Evolutionary conservation across 2,113 vertebrate species (phyloP), one percentile per base, ranked within the genome.

Genomic region (Anthoscopus minutus): DNA sequence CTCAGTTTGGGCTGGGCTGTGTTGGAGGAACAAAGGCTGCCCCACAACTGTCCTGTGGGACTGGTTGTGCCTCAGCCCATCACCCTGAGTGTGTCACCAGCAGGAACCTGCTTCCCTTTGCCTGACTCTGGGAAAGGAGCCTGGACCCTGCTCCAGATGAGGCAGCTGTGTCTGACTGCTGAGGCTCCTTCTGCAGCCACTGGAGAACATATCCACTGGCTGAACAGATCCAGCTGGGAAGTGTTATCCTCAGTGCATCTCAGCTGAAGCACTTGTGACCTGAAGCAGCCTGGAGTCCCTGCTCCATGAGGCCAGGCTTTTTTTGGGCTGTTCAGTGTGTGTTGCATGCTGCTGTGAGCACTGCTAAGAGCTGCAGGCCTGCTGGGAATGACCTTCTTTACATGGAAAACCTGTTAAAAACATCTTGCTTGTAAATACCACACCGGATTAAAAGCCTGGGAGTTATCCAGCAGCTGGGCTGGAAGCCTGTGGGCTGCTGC

Each of bases 341-440:
- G n/a, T 0, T 60, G 14, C 35, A 8, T 8, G 65, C 78, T 95
- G 92, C 81, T 94, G 70, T 76, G 66, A 91, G 66, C 56, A 58
- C 60, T 78, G 61, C 78, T 76, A 51, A 64, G 23, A 74, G 44
- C 85, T 45, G 71, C 71, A 88, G 86, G 67, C 65, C 81, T 94
- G 86, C 89, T 93, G 86, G 37, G 86, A 93, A 37, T 86, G 67
- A 86, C 67, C 71, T 91, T 73, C 66, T 65, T 48, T 64, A 40
- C 71, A 72, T 2, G 24, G 71, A 44, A 95, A 96, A 69, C 79
- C 74, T 82, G 54, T 48, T 88, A 61, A 80, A 94, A 80, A 45
- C 81, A 88, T 47, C 62, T 92, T 92, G 57, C 70, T 90, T 69
- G 81, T 76, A 93, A 96, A 94, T 67, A 72, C 73, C 44, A 31